Base-by-base conservation (phyloP, 2,113 vertebrate species). In the Eonycteris spelaea region DNA sequence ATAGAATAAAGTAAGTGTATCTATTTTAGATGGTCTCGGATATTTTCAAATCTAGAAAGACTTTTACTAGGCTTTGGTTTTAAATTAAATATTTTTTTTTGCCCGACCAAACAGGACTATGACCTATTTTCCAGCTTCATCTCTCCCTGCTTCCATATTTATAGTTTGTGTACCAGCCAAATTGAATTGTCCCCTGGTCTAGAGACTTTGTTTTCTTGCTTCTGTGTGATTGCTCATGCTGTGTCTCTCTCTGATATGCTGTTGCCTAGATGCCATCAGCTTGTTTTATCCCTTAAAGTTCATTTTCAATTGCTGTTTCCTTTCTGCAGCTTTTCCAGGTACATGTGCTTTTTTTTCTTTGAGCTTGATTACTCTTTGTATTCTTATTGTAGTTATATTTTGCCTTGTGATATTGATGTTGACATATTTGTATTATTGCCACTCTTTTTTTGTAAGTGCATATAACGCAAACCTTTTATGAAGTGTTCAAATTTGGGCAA, bases 401-500 rank as follows among this genome's bases (percentile, higher is more conserved):
- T 91, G 63, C 40, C 45, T 87, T 94, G 26, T 91, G 35, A 89
- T 80, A 55, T 18, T 67, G 21, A 92, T 55, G 28, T 65, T 93
- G 90, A 61, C 61, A 53, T 43, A 75, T 77, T 88, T 94, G 67
- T 79, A 51, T 92, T 92, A 90, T 87, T 16, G 11, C 59, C 18
- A 55, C 35, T 9, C 59, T 87, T 95, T 53, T 87, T 95, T 53
- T 94, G 12, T 78, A 96, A 93, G 24, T 43, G 75, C 45, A 75
- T 51, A 43, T 13, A 74, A 77, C 33, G 9, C 5, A 79, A 92
- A 26, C 38, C n/a, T 82, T 95, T 95, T 91, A 96, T 94, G 89
- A 73, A 95, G 48, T 96, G 30, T 63, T 93, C 53, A 91, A 33
- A 77, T 95, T 95, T 96, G 86, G 57, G 7, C 73, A 77, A 53